phyloP scores from a whole-genome alignment of 2,113 vertebrate genomes.

The Chloebia gouldiae region DNA sequence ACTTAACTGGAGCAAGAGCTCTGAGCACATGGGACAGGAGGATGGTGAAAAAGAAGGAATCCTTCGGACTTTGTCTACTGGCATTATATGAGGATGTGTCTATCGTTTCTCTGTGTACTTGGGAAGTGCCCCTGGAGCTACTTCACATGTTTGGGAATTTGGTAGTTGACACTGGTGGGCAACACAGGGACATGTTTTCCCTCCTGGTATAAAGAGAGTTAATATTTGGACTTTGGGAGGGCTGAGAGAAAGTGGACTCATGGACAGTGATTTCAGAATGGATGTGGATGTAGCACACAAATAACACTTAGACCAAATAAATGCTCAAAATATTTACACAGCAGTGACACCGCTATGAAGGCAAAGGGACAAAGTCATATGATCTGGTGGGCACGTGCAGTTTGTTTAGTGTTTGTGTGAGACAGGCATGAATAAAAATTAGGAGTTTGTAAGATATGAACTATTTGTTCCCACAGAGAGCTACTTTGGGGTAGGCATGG shows the following conservation, averaged over 20 bases:
- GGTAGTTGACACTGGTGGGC: neutral
- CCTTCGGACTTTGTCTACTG: neutral
- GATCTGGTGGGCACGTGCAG: neutral
- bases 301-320: neutral
- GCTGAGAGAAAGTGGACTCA: neutral
- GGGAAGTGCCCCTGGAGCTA: rapidly evolving
- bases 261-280: neutral
- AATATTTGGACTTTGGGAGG: neutral
- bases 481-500: neutral
- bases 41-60: neutral
- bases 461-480: neutral
- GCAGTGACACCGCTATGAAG: neutral
- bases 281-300: neutral
- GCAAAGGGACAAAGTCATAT: neutral
- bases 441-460: neutral
- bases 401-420: neutral
- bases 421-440: neutral
- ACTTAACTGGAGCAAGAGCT: neutral
- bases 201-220: neutral
- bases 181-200: neutral
- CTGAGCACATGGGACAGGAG: neutral
- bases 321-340: neutral
- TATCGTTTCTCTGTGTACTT: neutral
- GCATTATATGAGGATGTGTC: neutral
- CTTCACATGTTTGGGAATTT: neutral